Base-by-base conservation (phyloP, 2,113 vertebrate genomes). In the Dromaius novaehollandiae region DNA sequence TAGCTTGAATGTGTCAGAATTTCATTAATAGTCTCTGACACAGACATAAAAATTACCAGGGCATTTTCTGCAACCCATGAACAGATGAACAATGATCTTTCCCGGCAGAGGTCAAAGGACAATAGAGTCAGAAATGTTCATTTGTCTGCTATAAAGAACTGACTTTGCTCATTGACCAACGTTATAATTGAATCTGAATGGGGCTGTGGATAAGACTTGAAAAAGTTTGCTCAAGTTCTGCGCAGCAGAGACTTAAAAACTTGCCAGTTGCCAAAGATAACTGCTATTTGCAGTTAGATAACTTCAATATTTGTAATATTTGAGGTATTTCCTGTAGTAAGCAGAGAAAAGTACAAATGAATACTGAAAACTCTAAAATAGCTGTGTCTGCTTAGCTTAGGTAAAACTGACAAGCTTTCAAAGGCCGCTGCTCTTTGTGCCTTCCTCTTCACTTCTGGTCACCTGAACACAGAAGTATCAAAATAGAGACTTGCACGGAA, bases 311-410 rank as follows among this genome's bases (percentile, higher is more conserved):
- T 94, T 74, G 61, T 56, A 88, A 77, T 81, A 95, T 94, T 68
- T 69, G 53, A 93, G 78, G 83, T 87, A 97, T 96, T 95, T 95
- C 90, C 88, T 95, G 70, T 88, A 92, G 68, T 89, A 94, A 90
- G 36, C 42, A 93, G 38, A 93, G 61, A 71, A 87, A 64, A 78
- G 53, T 80, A 78, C 46, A 87, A 66, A 75, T 25, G 30, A 71
- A 75, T 78, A 40, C 50, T 30, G 66, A 82, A 90, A 93, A 89
- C 24, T 63, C n/a, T 3, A 42, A 53, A 38, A 69, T 69, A 82
- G 60, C 26, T 48, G 11, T 74, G 75, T 92, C 87, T 94, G 77
- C 36, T 94, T 93, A 58, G 81, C 64, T 88, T 60, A 58, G 56
- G 42, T 83, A 88, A 95, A 93, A 88, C 24, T 17, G 75, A 87